Base-by-base conservation (phyloP, 1,140 invertebrate species). In the Bombus confusus region DNA sequence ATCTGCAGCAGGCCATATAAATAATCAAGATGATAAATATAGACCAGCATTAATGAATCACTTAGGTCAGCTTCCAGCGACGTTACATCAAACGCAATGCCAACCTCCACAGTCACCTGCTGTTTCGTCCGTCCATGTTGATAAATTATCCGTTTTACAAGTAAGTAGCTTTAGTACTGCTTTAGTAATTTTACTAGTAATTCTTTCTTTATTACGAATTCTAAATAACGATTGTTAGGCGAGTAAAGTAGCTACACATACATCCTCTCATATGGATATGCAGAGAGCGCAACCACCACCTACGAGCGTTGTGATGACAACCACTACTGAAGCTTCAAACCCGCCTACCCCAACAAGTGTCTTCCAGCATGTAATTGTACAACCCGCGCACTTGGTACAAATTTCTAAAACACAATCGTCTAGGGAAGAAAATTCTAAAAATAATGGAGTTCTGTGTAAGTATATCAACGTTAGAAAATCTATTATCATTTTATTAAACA, bases 361-460 rank as follows among this genome's bases (percentile, higher is more conserved):
- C 91, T 96, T 97, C 93, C 96, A 96, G 90, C 96, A 97, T 71
- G 97, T 97, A 37, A 97, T 97, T 90, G 97, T 97, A 69, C 96
- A 97, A 86, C 97, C 97, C 15, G 97, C 96, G 88, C 96, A 97
- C 92, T 93, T 97, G 73, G 93, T 97, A 79, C 97, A 97, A 39
- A 96, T 97, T 62, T 94, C 92, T 80, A 94, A 95, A 87, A 81
- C 85, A 31, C 91, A 94, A 81, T 88, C 91, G 76, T 59, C 84
- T n/a, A 86, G 94, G 59, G 93, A 93, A 86, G 93, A 94, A 83
- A 92, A 88, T 87, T 82, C 90, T 81, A 94, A 94, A 91, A 93
- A 93, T 88, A 94, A 94, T 80, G 93, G 93, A 91, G 91, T 93
- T 71, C 85, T 93, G 83, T 94, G 93, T 94, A 94, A 95, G 95